phyloP scores from a whole-genome alignment of 2,797 vertebrate species.

The Meriones psammophilus region DNA sequence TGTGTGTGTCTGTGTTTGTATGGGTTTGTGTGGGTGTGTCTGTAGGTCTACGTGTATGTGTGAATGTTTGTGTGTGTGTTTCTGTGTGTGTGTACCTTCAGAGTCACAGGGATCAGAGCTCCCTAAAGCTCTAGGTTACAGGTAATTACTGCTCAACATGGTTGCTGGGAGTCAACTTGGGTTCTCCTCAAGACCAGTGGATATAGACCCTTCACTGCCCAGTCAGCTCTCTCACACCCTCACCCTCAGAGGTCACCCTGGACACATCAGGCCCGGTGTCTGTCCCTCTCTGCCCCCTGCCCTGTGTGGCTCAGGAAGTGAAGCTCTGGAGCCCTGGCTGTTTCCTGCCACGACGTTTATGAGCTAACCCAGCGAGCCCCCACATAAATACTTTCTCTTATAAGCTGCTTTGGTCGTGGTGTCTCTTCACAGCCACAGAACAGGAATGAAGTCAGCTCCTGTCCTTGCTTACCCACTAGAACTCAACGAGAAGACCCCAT shows the following conservation, averaged over 20 bases:
- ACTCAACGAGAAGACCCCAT: neutral
- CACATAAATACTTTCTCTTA: neutral
- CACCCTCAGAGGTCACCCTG: neutral
- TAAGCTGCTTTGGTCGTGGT: neutral
- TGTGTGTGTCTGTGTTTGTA: too few relatives aligned
- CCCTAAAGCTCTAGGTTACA: neutral
- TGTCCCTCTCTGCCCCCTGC: neutral
- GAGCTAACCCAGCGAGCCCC: neutral
- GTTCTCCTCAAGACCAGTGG: neutral
- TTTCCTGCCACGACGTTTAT: neutral
- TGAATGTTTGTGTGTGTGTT: neutral
- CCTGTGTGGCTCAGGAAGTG: neutral
- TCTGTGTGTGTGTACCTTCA: neutral
- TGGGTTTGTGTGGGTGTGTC: too few relatives aligned
- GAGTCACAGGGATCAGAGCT: neutral
- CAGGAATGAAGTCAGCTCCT: neutral
- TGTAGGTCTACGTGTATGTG: too few relatives aligned
- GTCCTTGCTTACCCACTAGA: neutral
- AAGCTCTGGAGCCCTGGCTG: neutral
- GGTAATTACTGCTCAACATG: neutral
- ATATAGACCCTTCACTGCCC: too few relatives aligned
- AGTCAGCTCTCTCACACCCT: neutral
- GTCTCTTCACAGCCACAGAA: neutral
- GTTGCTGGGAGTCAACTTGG: neutral
- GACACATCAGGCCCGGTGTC: neutral